A percentile compares a stretch with the other conserved stretches of the same genome.
phyloP scores from a whole-genome alignment of 2,797 vertebrate genomes.

The Hylomyscus alleni region DNA sequence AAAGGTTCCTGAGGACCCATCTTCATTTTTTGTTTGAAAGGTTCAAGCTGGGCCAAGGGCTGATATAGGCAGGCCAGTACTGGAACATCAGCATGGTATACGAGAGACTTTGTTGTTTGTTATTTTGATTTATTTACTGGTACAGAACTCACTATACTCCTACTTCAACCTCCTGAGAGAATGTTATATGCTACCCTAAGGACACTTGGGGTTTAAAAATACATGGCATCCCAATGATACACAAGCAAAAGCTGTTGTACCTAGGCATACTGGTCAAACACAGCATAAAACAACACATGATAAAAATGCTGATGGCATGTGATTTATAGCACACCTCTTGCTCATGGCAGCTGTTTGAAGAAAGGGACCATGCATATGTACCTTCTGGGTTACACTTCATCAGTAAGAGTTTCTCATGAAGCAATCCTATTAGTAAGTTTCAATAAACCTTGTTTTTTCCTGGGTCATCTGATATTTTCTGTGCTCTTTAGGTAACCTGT shows the following conservation, averaged over 20 bases:
- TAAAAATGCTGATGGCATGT: neutral
- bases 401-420: neutral
- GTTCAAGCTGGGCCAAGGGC: neutral
- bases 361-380: no score
- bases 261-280: neutral
- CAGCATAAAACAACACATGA: neutral
- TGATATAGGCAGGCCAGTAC: neutral
- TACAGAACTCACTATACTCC: neutral
- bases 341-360: no score
- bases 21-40: neutral
- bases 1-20: neutral
- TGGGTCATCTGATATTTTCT: neutral
- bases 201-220: neutral
- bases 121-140: neutral
- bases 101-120: neutral
- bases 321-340: neutral
- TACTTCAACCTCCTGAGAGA: neutral
- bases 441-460: neutral
- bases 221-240: neutral
- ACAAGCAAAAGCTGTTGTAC: neutral
- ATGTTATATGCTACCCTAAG: neutral
- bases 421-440: neutral
- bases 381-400: neutral
- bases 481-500: neutral
- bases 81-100: neutral